These are phyloP conservation scores for Lepidochrysops patricia DNA, from an alignment of 2,888 invertebrate genomes.

Conservation along the genomic window DNA sequence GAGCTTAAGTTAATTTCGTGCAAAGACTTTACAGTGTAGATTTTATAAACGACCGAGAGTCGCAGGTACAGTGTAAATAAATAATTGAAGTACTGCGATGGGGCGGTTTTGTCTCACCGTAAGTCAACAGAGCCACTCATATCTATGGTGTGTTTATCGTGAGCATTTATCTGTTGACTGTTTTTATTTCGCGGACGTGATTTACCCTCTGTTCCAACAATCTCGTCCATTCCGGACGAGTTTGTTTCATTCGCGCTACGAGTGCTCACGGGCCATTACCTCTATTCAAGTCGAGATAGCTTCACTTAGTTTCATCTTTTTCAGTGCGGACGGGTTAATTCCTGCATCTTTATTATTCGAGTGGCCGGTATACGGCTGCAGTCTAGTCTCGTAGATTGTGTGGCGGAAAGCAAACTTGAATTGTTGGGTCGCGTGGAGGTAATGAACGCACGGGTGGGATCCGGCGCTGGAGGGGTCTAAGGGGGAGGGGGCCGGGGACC, in stretches of 20 bases:
- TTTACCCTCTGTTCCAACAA: conserved; percentile 70
- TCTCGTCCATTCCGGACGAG: conserved; percentile 52
- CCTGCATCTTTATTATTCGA: conserved; percentile 74
- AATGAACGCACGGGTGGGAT: conserved; percentile 72
- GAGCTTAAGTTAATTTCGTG: conserved; percentile 60
- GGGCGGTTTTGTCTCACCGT: conserved; percentile 14
- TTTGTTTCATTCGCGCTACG: conserved; percentile 68
- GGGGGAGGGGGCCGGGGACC: conserved; percentile 44
- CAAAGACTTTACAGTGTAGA: conserved; percentile 37
- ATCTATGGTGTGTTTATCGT: conserved; percentile 66
- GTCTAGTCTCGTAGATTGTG: conserved; percentile 70
- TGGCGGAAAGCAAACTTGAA: conserved; percentile 73
- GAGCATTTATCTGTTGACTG: conserved; percentile 74
- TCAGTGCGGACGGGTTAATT: conserved; percentile 68
- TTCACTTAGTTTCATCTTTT: conserved; percentile 74
- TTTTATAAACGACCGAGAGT: conserved; percentile 1
- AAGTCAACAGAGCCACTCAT: conserved; percentile 52
- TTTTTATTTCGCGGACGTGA: conserved; percentile 72
- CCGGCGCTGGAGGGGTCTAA: conserved; percentile 64
- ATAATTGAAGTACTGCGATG: neutral
- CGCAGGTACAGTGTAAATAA: neutral
- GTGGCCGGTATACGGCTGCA: conserved; percentile 58
- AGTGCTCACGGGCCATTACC: conserved; percentile 67
- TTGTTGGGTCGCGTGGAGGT: conserved; percentile 71
- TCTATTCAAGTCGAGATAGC: conserved; percentile 69